These are phyloP conservation scores for Oplegnathus fasciatus DNA, from an alignment of 2,113 vertebrate genomes.

Conservation along the genomic window DNA sequence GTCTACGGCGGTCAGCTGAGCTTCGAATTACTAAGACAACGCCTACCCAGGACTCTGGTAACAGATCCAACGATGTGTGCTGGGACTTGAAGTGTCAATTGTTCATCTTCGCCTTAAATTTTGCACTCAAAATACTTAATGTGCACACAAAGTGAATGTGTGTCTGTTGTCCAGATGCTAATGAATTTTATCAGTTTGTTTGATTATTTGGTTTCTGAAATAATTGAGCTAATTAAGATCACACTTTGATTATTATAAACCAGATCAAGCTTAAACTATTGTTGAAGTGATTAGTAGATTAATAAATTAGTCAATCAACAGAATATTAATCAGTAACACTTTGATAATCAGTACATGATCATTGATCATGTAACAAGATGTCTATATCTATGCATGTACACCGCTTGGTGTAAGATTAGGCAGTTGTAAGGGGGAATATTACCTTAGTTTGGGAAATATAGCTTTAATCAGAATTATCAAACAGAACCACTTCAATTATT, in stretches of 20 bases:
- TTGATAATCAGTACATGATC: too few relatives aligned
- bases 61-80: neutral
- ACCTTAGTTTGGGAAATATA: too few relatives aligned
- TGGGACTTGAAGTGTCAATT: neutral
- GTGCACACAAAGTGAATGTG: too few relatives aligned
- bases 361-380: too few relatives aligned
- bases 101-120: neutral
- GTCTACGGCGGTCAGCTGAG: neutral
- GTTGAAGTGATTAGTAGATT: neutral
- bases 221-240: neutral
- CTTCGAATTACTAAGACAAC: neutral
- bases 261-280: neutral
- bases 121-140: neutral
- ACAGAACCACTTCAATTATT: too few relatives aligned
- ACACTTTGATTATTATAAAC: neutral
- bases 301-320: neutral
- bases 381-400: too few relatives aligned
- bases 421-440: too few relatives aligned
- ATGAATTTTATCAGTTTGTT: neutral
- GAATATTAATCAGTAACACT: neutral
- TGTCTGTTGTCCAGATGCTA: too few relatives aligned
- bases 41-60: constrained; percentile 31
- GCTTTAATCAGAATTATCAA: too few relatives aligned
- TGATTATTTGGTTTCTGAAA: neutral
- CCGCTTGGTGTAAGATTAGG: too few relatives aligned